These are phyloP conservation scores for Pangasius macronema DNA, from an alignment of 2,797 vertebrate species.

Conservation along the genomic window DNA sequence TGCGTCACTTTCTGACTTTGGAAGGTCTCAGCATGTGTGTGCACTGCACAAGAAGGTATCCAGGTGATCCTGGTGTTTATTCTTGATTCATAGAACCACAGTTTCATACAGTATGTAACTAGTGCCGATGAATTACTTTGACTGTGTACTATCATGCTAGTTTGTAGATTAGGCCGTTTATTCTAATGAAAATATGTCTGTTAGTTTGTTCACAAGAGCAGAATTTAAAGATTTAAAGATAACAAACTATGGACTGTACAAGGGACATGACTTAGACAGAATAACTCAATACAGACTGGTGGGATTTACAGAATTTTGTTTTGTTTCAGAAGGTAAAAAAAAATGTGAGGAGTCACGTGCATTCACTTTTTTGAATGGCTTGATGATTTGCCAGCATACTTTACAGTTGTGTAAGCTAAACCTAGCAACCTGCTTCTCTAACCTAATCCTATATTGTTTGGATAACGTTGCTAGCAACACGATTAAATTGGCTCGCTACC, in stretches of 20 bases:
- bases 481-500: slow-evolving; percentile 8
- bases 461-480: slow-evolving; percentile 36
- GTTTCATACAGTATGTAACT: neutral
- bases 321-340: neutral
- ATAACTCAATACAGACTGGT: neutral
- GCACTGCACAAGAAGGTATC: neutral
- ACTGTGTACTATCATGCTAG: neutral
- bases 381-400: slow-evolving; percentile 50
- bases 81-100: neutral
- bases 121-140: neutral
- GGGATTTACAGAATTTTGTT: slow-evolving; percentile 2
- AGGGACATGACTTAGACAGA: neutral
- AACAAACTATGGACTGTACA: neutral
- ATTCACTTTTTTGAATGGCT: neutral
- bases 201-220: neutral
- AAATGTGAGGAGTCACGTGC: neutral
- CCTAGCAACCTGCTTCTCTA: slow-evolving; percentile 35
- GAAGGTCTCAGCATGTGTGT: neutral
- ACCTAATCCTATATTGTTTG: slow-evolving; percentile 17
- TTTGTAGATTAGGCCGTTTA: neutral
- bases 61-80: neutral
- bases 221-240: neutral
- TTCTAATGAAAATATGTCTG: neutral
- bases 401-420: slow-evolving; percentile 36
- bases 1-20: neutral